phyloP scores from a whole-genome alignment of 2,797 vertebrate species.

The Melopsittacus undulatus region DNA sequence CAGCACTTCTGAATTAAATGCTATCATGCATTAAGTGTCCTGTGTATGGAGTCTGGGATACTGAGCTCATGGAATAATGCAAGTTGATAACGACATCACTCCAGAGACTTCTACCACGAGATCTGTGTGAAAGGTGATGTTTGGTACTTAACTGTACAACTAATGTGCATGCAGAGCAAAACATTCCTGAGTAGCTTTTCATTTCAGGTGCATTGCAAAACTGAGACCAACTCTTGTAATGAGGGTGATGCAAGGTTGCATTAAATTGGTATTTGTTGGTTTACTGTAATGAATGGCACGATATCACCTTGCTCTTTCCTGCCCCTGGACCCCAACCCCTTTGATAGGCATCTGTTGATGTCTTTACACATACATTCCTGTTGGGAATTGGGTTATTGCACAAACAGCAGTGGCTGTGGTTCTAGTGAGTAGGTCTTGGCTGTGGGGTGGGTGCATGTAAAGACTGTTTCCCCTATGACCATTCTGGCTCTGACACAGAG shows the following conservation, averaged over 20 bases:
- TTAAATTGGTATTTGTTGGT: background rate
- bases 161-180: background rate
- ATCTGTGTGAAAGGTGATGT: background rate
- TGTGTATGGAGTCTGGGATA: background rate
- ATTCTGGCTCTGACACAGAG: background rate
- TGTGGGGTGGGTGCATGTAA: background rate
- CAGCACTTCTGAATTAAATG: background rate
- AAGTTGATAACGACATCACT: background rate
- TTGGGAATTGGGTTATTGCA: background rate
- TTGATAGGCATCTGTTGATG: background rate
- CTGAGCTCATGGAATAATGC: background rate
- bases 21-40: background rate
- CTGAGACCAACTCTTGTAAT: background rate
- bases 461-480: background rate
- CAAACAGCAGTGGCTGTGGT: background rate
- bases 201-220: background rate
- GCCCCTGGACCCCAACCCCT: background rate
- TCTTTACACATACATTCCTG: background rate
- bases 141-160: background rate
- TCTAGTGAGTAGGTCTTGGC: background rate
- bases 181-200: background rate
- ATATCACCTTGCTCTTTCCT: background rate
- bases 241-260: background rate
- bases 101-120: background rate
- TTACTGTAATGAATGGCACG: background rate